A percentile compares a stretch with the other conserved stretches of the same genome.
These are phyloP conservation scores for Leucophenga montana DNA, from an alignment of 2,888 invertebrate species.

Conservation along the genomic window DNA sequence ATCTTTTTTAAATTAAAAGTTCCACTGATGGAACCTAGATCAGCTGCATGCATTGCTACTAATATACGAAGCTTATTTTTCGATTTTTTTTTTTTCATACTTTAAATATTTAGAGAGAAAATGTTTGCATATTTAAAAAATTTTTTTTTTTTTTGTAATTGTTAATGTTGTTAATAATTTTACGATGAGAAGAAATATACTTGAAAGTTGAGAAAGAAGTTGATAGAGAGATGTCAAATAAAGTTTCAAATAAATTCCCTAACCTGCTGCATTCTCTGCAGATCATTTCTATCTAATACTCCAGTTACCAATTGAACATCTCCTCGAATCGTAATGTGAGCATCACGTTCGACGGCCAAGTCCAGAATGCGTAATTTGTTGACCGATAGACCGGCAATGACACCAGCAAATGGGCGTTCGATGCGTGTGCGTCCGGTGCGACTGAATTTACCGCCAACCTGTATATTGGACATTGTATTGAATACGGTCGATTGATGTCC, in stretches of 20 bases:
- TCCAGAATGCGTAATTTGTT: constrained; percentile 90
- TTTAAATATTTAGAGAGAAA: constrained; percentile 53
- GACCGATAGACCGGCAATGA: constrained; percentile 90
- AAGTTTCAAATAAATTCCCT: constrained; percentile 73
- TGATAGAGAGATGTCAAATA: constrained; percentile 65
- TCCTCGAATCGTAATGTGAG: constrained; percentile 84
- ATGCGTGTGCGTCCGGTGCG: constrained; percentile 78
- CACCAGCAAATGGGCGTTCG: constrained; percentile 88
- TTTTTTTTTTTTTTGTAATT: constrained; percentile 46
- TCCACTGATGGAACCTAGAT: too few species aligned
- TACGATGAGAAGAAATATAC: constrained; percentile 71
- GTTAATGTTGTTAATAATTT: constrained; percentile 32
- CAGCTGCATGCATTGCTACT: too few species aligned
- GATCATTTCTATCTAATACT: constrained; percentile 83
- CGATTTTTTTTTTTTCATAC: constrained; percentile 5
- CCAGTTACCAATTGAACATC: constrained; percentile 86
- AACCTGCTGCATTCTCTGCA: constrained; percentile 92
- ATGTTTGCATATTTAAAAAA: constrained; percentile 58
- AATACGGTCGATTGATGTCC: constrained; percentile 90
- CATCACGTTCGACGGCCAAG: constrained; percentile 87
- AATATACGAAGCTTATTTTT: neutral
- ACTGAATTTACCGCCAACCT: constrained; percentile 85
- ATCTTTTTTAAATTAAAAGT: too few species aligned
- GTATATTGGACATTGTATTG: constrained; percentile 92
- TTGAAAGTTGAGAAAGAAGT: constrained; percentile 69